Evolutionary conservation across 2,888 invertebrate genomes (phyloP), one percentile per base, ranked within the genome.

Genomic region (Bombylius discolor): DNA sequence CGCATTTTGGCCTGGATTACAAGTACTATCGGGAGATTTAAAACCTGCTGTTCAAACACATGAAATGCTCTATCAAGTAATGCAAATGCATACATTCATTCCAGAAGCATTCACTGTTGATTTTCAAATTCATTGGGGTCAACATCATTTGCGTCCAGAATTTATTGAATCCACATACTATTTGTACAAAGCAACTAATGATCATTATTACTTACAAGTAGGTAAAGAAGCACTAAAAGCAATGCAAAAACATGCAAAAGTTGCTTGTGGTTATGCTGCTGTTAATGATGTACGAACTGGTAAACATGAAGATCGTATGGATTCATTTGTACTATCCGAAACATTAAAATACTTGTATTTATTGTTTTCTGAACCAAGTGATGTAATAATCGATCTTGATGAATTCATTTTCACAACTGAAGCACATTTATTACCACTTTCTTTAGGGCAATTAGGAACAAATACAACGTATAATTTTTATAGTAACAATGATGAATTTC

Each of bases 41-140:
- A 87, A 92, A 66, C 92, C 96, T 9, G 98, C 98, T 0, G 94
- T 99, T n/a, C 96, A 97, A 77, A 96, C 95, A 0, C 98, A 98
- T 70, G 98, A 98, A 74, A 96, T 98, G 94, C 79, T 99, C 4
- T 96, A 95, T 73, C 97, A 98, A 77, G 95, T 99, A 13, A 93
- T 96, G 84, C 91, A 96, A 75, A 81, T 93, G 66, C 97, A 99
- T 73, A 96, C 94, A 60, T 97, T 98, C 73, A 86, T 99, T 66
- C 98, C 98, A 0, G 98, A 99, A 78, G 98, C 98, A 5, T 99
- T 99, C 72, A 98, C 98, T 0, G 90, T 92, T 1, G 97, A 98
- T 74, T 95, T 98, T 67, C 89, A 93, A 79, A 93, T 99, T 9
- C 96, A 98, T 69, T 99, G 98, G 98, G 96, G 92, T 3, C 95